These are phyloP conservation scores for Pyrochroa serraticornis DNA, from an alignment of 2,888 invertebrate genomes.

Conservation along the genomic window DNA sequence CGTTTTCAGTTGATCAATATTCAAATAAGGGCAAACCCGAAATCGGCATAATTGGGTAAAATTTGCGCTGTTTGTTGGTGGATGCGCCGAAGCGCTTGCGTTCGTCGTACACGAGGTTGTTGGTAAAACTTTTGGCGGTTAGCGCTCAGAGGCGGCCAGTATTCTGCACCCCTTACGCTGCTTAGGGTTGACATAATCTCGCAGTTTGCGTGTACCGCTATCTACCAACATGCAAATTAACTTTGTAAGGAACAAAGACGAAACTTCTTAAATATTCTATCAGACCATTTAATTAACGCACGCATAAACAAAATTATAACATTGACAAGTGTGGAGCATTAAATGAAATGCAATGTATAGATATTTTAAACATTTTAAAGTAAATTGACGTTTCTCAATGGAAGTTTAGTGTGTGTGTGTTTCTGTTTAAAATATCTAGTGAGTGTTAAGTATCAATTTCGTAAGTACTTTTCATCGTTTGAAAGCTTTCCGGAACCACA, in stretches of 20 bases:
- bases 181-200: conserved; percentile 26
- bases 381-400: too few relatives aligned
- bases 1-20: too few relatives aligned
- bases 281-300: not conserved
- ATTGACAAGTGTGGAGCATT: not conserved
- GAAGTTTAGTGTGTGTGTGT: too few relatives aligned
- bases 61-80: not conserved
- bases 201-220: conserved; percentile 21
- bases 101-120: conserved; percentile 10
- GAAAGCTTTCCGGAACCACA: too few relatives aligned
- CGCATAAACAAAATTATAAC: not conserved
- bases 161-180: conserved; percentile 26
- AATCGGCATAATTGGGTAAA: too few relatives aligned
- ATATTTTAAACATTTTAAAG: too few relatives aligned
- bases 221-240: conserved; percentile 24
- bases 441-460: too few relatives aligned
- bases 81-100: conserved; percentile 25
- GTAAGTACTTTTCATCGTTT: too few relatives aligned
- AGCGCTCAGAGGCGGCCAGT: conserved; percentile 27
- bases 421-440: too few relatives aligned
- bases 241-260: conserved; percentile 4
- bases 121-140: conserved; percentile 33
- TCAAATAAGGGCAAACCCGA: too few relatives aligned
- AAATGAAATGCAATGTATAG: too few relatives aligned
- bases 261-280: not conserved